Base-by-base conservation (phyloP, 2,888 invertebrate genomes). In the Pachymerium ferrugineum region DNA sequence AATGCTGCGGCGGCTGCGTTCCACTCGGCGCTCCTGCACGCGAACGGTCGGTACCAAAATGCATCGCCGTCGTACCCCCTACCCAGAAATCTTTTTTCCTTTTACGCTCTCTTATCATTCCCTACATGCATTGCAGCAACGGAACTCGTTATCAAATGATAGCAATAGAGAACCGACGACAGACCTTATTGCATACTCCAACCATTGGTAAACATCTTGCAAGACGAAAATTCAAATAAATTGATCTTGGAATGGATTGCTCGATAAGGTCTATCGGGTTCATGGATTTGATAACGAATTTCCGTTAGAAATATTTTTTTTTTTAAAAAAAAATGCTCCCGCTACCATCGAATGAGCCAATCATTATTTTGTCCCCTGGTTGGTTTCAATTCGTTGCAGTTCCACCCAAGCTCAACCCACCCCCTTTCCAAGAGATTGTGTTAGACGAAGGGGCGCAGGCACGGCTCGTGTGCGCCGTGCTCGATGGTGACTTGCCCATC, bases 401-500 rank as follows among this genome's bases (percentile, higher is more conserved):
- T 62, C 72, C 72, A 54, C 72, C 72, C 22, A 72, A 72, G 72
- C 38, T 72, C 62, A 72, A 62, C 62, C 72, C 72, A 72, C 29
- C 72, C 54, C 72, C 72, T 47, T 30, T 72, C 72, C 72, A 72
- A 54, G 47, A 47, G 28, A 47, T 31, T 62, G 31, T 47, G 31
- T 72, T 72, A 33, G 47, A 72, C 72, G 72, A 72, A 54, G 72
- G 72, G 62, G 72, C 72, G 30, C 72, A 72, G 33, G 72, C 72
- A 28, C 72, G 72, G 31, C 47, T 72, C 31, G 74, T 78, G 6
- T 79, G 79, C 47, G 76, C 78, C 1, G 79, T 79, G 0, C 75
- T 76, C 12, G 76, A 76, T n/a, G 79, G 79, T 25, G 78, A 79
- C 54, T 75, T 77, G 22, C 79, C 79, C 12, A 77, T 79, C 72